Conservation (phyloP, 2,888 invertebrate species). For the Polyommatus iphigenia region DNA sequence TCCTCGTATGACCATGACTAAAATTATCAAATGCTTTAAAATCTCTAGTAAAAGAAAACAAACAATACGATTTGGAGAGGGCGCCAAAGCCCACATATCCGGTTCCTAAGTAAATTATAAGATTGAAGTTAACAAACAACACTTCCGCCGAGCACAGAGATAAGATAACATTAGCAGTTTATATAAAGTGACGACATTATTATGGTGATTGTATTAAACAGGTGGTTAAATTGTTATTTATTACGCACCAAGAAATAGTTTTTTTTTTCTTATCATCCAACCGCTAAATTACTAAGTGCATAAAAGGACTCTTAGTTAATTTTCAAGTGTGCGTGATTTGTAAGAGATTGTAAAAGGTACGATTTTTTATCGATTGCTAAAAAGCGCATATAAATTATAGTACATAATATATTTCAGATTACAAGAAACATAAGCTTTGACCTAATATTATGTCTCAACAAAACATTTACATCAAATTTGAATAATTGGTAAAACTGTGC, state of each 20-base stretch:
- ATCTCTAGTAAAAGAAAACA: background rate
- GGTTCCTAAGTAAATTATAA: conserved; percentile 39
- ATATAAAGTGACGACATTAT: background rate
- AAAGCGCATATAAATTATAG: too few relatives aligned
- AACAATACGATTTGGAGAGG: conserved; percentile 3
- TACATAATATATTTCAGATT: too few relatives aligned
- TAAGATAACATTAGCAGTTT: conserved; percentile 43
- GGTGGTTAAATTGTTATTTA: background rate
- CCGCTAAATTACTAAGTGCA: too few relatives aligned
- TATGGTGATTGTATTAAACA: conserved; percentile 13
- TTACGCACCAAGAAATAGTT: background rate
- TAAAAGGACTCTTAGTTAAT: too few relatives aligned
- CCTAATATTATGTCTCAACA: too few relatives aligned
- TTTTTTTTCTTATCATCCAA: background rate
- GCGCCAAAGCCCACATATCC: conserved; percentile 16
- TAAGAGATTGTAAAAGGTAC: too few relatives aligned
- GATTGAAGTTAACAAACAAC: conserved; percentile 35
- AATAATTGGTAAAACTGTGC: background rate
- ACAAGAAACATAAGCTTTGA: too few relatives aligned
- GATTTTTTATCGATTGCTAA: too few relatives aligned
- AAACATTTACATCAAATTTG: background rate
- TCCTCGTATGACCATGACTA: background rate
- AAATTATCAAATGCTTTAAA: background rate
- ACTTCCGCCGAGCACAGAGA: conserved; percentile 46
- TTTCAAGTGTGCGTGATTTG: too few relatives aligned